Evolutionary conservation across 2,888 invertebrate genomes (phyloP), one percentile per base, ranked within the genome.

Genomic region (Acrobasis suavella): DNA sequence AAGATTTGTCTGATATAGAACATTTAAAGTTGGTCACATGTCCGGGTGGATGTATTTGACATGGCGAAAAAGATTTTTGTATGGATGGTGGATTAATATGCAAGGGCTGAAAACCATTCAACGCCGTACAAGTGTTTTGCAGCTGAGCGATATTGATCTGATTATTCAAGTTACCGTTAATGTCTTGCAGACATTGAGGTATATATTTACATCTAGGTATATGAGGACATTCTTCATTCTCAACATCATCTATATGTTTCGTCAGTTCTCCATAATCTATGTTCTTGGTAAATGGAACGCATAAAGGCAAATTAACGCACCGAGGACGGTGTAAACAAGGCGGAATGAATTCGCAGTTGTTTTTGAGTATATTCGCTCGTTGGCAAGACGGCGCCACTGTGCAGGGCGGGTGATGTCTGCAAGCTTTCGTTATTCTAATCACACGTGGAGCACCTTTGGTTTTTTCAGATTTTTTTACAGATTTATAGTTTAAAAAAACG

Each of bases 381-480:
- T 91, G 91, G 72, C 91, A 91, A 1, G 87, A 88, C 12, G 91
- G 91, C n/a, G 85, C 90, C 2, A 89, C 89, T 7, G 84, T 86
- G 68, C 91, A 91, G 1, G 91, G 91, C 2, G 91, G 90, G 66
- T 91, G 88, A 67, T 91, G 91, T 66, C 87, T 78, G 69, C 91
- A 91, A 8, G 89, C 89, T 78, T 91, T 91, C 14, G 88, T 87
- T 50, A 91, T 83, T 75, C 85, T 81, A 38, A 91, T 84, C 38
- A 82, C 72, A 67, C 81, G 81, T 32, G 85, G 83, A 49, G 69
- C 70, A 17, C 75, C 58, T 71, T 79, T 87, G 50, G 69, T 59
- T 14, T 64, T 55, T 49, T 74, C 54, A n/a, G 67, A 71, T 65
- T 81, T 80, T 62, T 69, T 80, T 1, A 51, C 58, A 49, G 64